Evolutionary conservation across 1,140 invertebrate genomes (phyloP).

Genomic region (Procambarus clarkii): DNA sequence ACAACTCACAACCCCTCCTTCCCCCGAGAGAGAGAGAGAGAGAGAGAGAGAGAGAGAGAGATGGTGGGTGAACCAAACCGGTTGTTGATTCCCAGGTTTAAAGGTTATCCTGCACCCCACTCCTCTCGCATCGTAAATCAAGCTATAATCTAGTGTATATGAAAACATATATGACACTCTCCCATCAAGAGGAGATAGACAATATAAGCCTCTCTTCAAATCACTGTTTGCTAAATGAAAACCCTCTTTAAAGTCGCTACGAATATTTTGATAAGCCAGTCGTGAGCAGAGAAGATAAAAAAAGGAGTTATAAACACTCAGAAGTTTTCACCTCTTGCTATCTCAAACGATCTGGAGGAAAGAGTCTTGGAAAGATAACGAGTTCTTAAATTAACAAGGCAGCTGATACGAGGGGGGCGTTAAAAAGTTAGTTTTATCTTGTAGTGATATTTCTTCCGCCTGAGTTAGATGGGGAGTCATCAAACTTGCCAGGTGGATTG

Average conservation of each 20-base stretch:
- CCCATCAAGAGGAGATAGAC: neutral
- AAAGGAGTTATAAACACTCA: neutral
- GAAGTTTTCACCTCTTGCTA: slow-evolving; percentile 15
- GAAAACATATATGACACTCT: too few relatives aligned
- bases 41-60: slow-evolving; percentile 21
- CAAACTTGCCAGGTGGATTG: neutral
- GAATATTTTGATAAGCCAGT: neutral
- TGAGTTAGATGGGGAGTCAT: neutral
- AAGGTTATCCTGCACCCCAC: neutral
- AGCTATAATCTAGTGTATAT: too few relatives aligned
- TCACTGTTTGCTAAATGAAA: neutral
- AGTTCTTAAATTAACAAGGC: slow-evolving; percentile 59
- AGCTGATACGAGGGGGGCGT: slow-evolving; percentile 55
- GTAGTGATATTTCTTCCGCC: slow-evolving; percentile 27
- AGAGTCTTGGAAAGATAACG: slow-evolving; percentile 28
- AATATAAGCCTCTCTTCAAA: neutral
- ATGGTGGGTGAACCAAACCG: neutral
- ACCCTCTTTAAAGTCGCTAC: neutral
- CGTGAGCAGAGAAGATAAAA: neutral
- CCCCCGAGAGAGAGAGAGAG: too few relatives aligned
- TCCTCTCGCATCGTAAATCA: too few relatives aligned
- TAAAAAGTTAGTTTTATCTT: slow-evolving; percentile 63
- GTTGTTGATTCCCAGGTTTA: neutral
- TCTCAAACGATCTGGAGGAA: slow-evolving; percentile 33
- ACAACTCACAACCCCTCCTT: too few relatives aligned